Percentiles rank a stretch among this genome's conserved stretches.
Conservation (phyloP, 2,113 vertebrate species). For the Chaetura pelagica region DNA sequence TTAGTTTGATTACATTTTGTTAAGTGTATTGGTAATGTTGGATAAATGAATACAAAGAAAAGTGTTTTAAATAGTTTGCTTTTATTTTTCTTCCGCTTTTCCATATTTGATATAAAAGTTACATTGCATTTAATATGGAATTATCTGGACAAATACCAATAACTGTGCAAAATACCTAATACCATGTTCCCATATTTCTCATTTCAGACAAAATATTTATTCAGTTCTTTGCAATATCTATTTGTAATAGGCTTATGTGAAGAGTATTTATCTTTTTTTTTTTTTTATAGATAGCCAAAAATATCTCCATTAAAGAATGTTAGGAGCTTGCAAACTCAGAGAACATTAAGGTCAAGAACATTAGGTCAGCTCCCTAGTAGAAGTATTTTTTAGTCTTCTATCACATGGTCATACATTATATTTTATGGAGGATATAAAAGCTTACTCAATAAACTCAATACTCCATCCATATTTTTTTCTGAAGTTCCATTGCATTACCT, state of each 20-base stretch:
- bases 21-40: neutral
- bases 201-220: neutral
- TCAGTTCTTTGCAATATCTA: neutral
- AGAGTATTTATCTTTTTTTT: neutral
- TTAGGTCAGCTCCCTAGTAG: neutral
- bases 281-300: neutral
- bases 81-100: neutral
- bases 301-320: neutral
- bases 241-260: neutral
- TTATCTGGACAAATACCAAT: neutral
- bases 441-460: neutral
- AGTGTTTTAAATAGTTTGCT: neutral
- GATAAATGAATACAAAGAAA: neutral
- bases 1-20: neutral
- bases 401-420: neutral
- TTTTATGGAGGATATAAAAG: slow-evolving; percentile 30
- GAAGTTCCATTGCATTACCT: neutral
- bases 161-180: neutral
- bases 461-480: neutral
- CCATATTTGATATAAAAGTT: neutral
- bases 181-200: neutral
- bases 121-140: neutral
- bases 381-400: neutral
- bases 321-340: slow-evolving; percentile 8
- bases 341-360: neutral